Base-by-base conservation (phyloP, 2,888 invertebrate genomes). In the Buathra laborator region DNA sequence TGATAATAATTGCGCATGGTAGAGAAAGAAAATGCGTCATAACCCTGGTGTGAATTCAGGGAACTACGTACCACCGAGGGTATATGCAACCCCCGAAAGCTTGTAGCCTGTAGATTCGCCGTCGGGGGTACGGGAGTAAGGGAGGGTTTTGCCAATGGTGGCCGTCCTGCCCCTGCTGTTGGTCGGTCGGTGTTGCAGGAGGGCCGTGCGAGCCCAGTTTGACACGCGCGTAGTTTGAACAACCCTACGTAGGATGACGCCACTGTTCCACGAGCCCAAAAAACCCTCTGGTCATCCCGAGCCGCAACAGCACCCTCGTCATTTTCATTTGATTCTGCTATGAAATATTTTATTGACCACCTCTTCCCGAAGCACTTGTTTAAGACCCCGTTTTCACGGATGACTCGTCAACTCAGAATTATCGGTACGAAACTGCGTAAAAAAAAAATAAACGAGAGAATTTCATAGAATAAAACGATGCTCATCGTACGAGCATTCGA, bases 21-120 rank as follows among this genome's bases (percentile, higher is more conserved):
- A 12, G 62, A 14, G 14, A 32, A 59, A 46, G 62, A 72, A 62
- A 37, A 3, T 48, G 16, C 74, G 32, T 37, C 48, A 32, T 46
- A 84, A 68, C 92, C 88, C 93, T 93, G 89, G 93, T 84, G 94
- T 89, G 88, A 90, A 86, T 90, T 91, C 70, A 82, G 82, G 88
- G 93, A 94, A 94, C 93, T 94, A 91, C 88, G 85, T 92, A 90
- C 92, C 93, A 90, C 93, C 87, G 92, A 91, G 86, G 93, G 93
- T 93, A 93, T 86, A 59, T 88, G 43, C 76, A 37, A 77, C 53
- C 72, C 87, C 87, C 88, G 85, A 84, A 87, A 89, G 88, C 87
- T 87, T 79, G 85, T 64, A 67, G 74, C 84, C 87, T 86, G 87
- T 79, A 80, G 83, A 84, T 80, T 74, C 70, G 79, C 72, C 77